A percentile compares a stretch with the other conserved stretches of the same genome.
phyloP scores from a whole-genome alignment of 2,888 invertebrate species.

The Hydropsyche betteni region DNA sequence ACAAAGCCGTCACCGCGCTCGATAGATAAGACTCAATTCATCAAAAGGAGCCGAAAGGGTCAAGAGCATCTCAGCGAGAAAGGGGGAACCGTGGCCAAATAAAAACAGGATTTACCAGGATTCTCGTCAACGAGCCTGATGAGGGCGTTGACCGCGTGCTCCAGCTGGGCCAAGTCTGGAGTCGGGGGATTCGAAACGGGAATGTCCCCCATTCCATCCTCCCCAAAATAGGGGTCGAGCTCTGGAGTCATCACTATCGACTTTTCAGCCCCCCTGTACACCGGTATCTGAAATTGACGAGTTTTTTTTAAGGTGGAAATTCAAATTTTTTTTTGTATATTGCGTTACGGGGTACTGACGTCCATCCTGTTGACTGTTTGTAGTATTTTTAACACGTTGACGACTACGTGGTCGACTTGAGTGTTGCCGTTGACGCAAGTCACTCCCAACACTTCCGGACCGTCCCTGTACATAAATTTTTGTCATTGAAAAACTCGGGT shows the following conservation, averaged over 20 bases:
- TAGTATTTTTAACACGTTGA: conserved; percentile 75
- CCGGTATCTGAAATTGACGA: conserved; percentile 68
- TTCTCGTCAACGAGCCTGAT: conserved; percentile 67
- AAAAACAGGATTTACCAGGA: conserved; percentile 58
- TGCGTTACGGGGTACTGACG: conserved; percentile 65
- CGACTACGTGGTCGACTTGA: conserved; percentile 70
- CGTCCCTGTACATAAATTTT: conserved; percentile 49
- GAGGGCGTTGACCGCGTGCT: conserved; percentile 70
- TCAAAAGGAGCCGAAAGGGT: no score
- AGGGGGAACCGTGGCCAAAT: no score
- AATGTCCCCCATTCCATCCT: conserved; percentile 77
- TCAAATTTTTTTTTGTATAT: conserved; percentile 2
- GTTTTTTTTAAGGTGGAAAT: background rate
- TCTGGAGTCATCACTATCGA: conserved; percentile 60
- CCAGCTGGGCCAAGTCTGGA: conserved; percentile 60
- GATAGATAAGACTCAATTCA: background rate
- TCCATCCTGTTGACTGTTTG: conserved; percentile 68
- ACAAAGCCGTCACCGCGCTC: background rate
- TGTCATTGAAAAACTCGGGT: background rate
- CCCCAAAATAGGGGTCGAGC: conserved; percentile 65
- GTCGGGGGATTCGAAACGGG: conserved; percentile 60
- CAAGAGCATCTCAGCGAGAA: no score
- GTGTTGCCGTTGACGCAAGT: conserved; percentile 83
- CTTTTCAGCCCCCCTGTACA: conserved; percentile 71
- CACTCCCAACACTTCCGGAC: conserved; percentile 70